These are phyloP conservation scores for Orbicella faveolata DNA, from an alignment of 64 coral and sea anemone species.

Conservation along the genomic window DNA sequence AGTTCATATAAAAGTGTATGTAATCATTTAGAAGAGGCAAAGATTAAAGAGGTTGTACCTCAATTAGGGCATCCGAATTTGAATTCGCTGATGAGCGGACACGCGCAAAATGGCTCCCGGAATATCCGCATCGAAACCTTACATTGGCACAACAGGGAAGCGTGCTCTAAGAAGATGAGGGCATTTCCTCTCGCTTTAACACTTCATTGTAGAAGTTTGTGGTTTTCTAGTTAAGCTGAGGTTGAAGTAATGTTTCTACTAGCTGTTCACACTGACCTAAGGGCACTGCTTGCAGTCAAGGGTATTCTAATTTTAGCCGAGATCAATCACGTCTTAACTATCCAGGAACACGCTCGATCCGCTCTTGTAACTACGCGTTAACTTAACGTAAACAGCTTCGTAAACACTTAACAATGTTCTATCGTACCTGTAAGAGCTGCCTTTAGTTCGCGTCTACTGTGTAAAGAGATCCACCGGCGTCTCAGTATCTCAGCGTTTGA, in stretches of 20 bases:
- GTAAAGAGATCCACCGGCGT: not conserved
- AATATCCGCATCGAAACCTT: not conserved
- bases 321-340: not conserved
- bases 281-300: not conserved
- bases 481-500: not conserved
- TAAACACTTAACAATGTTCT: not conserved
- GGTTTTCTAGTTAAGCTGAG: constrained; percentile 21
- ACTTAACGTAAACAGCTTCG: not conserved
- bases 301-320: constrained; percentile 17
- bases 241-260: constrained; percentile 8
- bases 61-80: not conserved
- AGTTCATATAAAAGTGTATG: not conserved
- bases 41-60: not conserved
- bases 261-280: constrained; percentile 1
- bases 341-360: not conserved
- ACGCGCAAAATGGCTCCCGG: not conserved
- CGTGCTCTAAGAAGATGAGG: not conserved
- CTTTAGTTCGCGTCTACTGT: not conserved
- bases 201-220: not conserved
- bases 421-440: not conserved
- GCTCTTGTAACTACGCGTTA: not conserved
- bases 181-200: not conserved
- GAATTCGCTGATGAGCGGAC: not conserved
- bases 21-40: constrained; percentile 4
- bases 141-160: not conserved